Conservation (phyloP, 1,140 invertebrate genomes). For the Pseudoatta argentina region DNA sequence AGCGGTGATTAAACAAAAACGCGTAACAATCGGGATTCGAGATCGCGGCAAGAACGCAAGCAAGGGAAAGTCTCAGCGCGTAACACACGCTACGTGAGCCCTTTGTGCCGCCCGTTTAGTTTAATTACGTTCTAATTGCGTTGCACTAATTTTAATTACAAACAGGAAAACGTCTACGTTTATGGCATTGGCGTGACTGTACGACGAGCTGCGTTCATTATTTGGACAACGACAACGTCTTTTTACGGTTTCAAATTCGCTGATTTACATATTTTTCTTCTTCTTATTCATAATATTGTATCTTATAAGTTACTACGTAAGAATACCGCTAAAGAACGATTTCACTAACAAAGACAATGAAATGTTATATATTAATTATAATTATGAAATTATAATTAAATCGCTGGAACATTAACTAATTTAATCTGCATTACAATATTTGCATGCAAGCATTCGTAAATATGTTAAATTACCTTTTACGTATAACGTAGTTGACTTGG, state of each 20-base stretch:
- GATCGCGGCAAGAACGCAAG: conserved; percentile 21
- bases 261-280: neutral
- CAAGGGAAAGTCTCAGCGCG: conserved; percentile 41
- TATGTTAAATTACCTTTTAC: conserved; percentile 93
- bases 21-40: conserved; percentile 20
- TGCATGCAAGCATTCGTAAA: neutral
- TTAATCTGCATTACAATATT: neutral
- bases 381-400: neutral
- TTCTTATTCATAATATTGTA: neutral
- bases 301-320: neutral
- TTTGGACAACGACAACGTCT: conserved; percentile 26
- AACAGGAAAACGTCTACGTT: conserved; percentile 60
- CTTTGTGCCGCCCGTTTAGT: conserved; percentile 69
- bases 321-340: neutral
- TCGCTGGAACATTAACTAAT: neutral
- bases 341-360: neutral
- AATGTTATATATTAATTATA: neutral
- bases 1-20: conserved; percentile 41
- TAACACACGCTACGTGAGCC: conserved; percentile 65
- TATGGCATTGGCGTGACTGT: conserved; percentile 30
- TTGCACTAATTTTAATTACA: conserved; percentile 74
- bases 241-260: neutral
- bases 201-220: conserved; percentile 30
- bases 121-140: conserved; percentile 72
- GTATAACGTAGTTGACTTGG: conserved; percentile 95